Conservation (phyloP, 2,888 invertebrate species). For the Scaptomyza caliginosa region DNA sequence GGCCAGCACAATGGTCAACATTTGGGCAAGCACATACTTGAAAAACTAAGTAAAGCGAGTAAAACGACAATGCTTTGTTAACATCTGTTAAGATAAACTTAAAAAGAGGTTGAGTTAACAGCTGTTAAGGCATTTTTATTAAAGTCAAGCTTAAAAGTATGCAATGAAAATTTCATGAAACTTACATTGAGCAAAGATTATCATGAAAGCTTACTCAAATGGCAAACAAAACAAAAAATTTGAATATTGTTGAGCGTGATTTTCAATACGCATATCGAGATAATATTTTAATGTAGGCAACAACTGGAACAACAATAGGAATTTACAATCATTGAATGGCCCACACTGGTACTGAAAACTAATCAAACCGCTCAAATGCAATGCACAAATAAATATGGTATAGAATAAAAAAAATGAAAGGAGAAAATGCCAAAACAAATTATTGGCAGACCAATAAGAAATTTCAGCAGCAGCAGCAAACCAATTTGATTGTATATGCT, state of each 20-base stretch:
- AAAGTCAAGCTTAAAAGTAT: slow-evolving; percentile 33
- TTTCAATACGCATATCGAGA: slow-evolving; percentile 10
- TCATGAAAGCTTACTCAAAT: neutral
- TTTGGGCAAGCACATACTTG: neutral
- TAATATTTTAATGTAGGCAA: slow-evolving; percentile 6
- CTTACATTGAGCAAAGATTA: neutral
- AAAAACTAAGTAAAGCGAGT: neutral
- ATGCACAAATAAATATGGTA: slow-evolving; percentile 32
- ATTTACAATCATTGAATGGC: slow-evolving; percentile 42
- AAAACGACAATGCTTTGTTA: neutral
- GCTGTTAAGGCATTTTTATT: slow-evolving; percentile 14
- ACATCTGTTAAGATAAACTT: slow-evolving; percentile 5
- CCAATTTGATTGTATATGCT: slow-evolving; percentile 50
- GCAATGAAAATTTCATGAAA: neutral
- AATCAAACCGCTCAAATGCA: slow-evolving; percentile 65
- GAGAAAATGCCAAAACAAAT: slow-evolving; percentile 34
- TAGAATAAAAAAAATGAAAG: slow-evolving; percentile 22
- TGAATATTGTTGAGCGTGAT: neutral
- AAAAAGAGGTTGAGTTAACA: neutral
- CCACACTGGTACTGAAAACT: slow-evolving; percentile 46
- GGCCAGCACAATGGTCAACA: slow-evolving; percentile 2
- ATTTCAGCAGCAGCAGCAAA: slow-evolving; percentile 36
- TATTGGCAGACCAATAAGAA: slow-evolving; percentile 62
- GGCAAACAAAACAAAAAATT: neutral
- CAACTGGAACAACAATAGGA: slow-evolving; percentile 19